These are phyloP conservation scores for Laupala kohalensis DNA, from an alignment of 1,140 invertebrate genomes.

Conservation along the genomic window DNA sequence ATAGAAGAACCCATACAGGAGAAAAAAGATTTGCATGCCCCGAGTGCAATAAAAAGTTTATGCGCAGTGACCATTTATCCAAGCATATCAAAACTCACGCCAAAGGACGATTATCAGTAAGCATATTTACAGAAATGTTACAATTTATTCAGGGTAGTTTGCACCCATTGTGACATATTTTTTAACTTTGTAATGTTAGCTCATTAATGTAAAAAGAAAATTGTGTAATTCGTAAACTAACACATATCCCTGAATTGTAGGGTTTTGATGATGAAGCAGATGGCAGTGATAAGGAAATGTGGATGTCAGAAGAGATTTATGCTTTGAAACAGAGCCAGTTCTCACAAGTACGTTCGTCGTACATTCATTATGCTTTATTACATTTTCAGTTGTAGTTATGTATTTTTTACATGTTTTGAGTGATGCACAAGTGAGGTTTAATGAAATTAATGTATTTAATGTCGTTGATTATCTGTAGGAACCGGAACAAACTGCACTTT, in stretches of 20 bases:
- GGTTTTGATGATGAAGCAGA: slow-evolving; percentile 11
- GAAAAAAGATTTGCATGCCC: slow-evolving; percentile 78
- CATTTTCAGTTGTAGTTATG: too few relatives aligned
- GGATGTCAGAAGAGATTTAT: slow-evolving; percentile 10
- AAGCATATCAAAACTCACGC: slow-evolving; percentile 79
- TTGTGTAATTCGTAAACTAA: neutral
- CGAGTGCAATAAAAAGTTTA: slow-evolving; percentile 73
- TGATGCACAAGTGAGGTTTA: too few relatives aligned
- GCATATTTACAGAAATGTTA: slow-evolving; percentile 14
- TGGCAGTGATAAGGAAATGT: slow-evolving; percentile 7
- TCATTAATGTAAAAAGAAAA: neutral
- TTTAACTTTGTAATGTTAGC: neutral
- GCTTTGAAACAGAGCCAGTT: slow-evolving; percentile 10
- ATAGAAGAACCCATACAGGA: slow-evolving; percentile 76
- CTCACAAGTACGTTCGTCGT: slow-evolving; percentile 8
- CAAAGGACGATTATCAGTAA: slow-evolving; percentile 53
- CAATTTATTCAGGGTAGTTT: neutral
- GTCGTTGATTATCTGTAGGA: too few relatives aligned
- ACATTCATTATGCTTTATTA: neutral
- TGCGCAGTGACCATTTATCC: slow-evolving; percentile 75
- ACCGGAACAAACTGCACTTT: too few relatives aligned
- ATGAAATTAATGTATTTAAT: too few relatives aligned
- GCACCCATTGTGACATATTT: neutral
- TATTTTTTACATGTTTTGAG: too few relatives aligned
- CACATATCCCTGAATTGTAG: slow-evolving; percentile 4